These are phyloP conservation scores for Ailurus styani DNA, from an alignment of 2,113 vertebrate species.

Conservation along the genomic window DNA sequence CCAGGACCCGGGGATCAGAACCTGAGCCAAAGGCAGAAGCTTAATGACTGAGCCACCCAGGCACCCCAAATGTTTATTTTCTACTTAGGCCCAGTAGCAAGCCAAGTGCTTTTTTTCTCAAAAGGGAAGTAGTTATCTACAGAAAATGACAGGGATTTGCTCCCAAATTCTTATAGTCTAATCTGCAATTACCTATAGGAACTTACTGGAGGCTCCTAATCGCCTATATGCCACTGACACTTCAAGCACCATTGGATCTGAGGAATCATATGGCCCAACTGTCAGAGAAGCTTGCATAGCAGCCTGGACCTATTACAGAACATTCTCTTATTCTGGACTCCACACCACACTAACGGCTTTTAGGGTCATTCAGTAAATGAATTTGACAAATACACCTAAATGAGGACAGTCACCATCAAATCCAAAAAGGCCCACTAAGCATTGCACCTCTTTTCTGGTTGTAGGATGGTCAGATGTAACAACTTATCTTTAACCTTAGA, in stretches of 20 bases:
- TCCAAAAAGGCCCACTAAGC: not conserved
- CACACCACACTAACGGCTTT: not conserved
- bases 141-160: not conserved
- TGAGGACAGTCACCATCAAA: not conserved
- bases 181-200: not conserved
- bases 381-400: not conserved
- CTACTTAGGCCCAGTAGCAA: not conserved
- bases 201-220: not conserved
- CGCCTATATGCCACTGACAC: not conserved
- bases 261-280: not conserved
- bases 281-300: not conserved
- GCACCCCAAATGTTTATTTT: not conserved
- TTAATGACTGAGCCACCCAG: too few species aligned
- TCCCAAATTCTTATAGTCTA: not conserved
- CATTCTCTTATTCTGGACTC: not conserved
- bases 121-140: not conserved
- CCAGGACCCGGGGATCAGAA: too few species aligned
- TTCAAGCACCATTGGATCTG: not conserved
- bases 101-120: not conserved
- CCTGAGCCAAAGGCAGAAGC: too few species aligned
- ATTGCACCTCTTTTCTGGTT: not conserved
- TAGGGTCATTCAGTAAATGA: not conserved
- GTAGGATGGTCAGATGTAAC: not conserved
- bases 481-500: not conserved
- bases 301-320: not conserved